Conservation (phyloP, 2,888 invertebrate genomes). For the Ornithoptera priamus region DNA sequence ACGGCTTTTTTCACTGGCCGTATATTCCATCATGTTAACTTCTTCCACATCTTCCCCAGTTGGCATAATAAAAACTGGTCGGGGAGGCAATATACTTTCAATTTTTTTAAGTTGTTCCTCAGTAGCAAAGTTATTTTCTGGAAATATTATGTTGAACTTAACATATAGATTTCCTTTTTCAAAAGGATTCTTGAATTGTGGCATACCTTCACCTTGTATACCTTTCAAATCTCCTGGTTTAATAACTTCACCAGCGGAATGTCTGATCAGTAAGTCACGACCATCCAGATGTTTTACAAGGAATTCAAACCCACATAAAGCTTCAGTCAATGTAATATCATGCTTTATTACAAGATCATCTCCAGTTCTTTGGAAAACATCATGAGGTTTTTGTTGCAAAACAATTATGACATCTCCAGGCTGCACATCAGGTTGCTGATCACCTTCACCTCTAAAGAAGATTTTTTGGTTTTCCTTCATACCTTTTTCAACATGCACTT, state of each 20-base stretch:
- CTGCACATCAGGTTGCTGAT: constrained; percentile 92
- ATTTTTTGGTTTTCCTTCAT: constrained; percentile 93
- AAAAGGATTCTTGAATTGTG: constrained; percentile 89
- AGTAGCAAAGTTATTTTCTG: constrained; percentile 88
- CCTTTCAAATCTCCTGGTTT: constrained; percentile 90
- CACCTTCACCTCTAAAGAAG: constrained; percentile 92
- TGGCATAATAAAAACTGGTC: constrained; percentile 85
- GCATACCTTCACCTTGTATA: constrained; percentile 94
- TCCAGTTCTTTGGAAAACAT: constrained; percentile 87
- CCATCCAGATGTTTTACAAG: constrained; percentile 94
- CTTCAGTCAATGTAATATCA: constrained; percentile 90
- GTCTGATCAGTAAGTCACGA: constrained; percentile 88
- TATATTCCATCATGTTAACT: constrained; percentile 88
- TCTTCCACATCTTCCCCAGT: constrained; percentile 91
- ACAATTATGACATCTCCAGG: constrained; percentile 95
- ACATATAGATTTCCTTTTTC: constrained; percentile 93
- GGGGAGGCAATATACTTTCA: constrained; percentile 86
- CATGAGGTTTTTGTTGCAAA: constrained; percentile 89
- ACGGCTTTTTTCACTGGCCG: constrained; percentile 79
- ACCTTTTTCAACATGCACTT: constrained; percentile 93
- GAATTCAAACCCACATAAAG: constrained; percentile 93
- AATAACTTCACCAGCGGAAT: constrained; percentile 89
- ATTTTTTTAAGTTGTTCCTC: constrained; percentile 84
- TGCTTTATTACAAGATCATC: constrained; percentile 87
- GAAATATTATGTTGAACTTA: constrained; percentile 92